Conservation (phyloP, 92 coral and sea anemone genomes). For the Porites cylindrica region DNA sequence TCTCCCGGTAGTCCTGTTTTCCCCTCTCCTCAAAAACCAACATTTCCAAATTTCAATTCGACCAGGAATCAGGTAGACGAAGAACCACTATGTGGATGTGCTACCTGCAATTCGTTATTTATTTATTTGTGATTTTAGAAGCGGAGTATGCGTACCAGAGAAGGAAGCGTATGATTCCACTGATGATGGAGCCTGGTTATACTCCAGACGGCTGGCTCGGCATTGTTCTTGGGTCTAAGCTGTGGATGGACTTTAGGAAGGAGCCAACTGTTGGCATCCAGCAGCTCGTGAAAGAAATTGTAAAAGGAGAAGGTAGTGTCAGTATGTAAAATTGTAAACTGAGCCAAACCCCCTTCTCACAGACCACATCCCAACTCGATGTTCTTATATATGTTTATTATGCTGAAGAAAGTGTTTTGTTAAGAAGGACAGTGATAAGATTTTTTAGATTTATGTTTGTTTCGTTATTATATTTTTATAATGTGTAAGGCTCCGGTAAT, state of each 20-base stretch:
- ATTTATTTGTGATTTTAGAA: slow-evolving; percentile 30
- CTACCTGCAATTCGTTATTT: neutral
- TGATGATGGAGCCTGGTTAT: slow-evolving; percentile 75
- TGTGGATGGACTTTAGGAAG: slow-evolving; percentile 78
- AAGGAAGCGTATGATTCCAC: slow-evolving; percentile 72
- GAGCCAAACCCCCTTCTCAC: no score
- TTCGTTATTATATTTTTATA: no score
- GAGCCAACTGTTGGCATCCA: slow-evolving; percentile 50
- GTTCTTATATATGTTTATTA: no score
- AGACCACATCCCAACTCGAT: neutral
- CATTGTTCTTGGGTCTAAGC: slow-evolving; percentile 73
- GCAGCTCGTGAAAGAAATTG: slow-evolving; percentile 57
- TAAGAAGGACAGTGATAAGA: no score
- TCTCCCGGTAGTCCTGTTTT: no score
- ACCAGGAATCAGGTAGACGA: no score
- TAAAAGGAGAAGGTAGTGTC: neutral
- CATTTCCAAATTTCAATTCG: no score
- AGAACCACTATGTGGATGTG: no score
- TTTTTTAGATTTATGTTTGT: no score
- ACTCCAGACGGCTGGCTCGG: slow-evolving; percentile 84
- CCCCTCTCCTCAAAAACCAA: no score
- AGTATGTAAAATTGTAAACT: neutral
- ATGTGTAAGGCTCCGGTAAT: no score
- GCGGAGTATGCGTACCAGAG: slow-evolving; percentile 78
- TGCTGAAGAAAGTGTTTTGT: no score